Conservation (phyloP, 1,140 invertebrate species). For the Bactericera cockerelli region DNA sequence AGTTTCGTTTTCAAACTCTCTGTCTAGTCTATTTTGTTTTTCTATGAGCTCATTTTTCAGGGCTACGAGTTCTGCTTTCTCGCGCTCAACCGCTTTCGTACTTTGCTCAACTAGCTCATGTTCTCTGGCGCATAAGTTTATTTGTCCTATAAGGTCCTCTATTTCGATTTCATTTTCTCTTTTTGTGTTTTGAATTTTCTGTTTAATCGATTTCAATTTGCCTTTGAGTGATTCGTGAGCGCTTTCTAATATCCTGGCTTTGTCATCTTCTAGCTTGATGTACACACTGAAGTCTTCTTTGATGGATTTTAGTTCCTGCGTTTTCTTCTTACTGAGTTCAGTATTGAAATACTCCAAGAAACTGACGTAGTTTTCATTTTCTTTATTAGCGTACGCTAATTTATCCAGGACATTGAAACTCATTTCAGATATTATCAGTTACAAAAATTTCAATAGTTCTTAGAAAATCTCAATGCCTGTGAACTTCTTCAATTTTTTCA, state of each 20-base stretch:
- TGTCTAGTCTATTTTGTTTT: background rate
- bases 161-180: background rate
- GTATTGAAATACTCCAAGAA: background rate
- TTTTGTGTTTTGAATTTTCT: background rate
- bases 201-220: background rate
- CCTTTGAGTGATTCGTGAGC: background rate
- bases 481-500: too few relatives aligned
- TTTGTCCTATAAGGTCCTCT: background rate
- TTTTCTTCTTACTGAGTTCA: background rate
- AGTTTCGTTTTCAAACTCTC: background rate
- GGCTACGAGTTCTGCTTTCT: too few relatives aligned
- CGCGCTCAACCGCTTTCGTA: too few relatives aligned
- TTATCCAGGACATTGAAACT: too few relatives aligned
- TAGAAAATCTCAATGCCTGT: too few relatives aligned
- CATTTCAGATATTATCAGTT: too few relatives aligned
- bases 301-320: background rate
- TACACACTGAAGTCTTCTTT: background rate
- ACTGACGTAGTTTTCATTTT: background rate
- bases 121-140: background rate
- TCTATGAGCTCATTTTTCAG: too few relatives aligned
- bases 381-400: too few relatives aligned
- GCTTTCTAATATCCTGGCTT: background rate
- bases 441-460: too few relatives aligned
- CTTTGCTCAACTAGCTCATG: too few relatives aligned
- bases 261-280: background rate